Base-by-base conservation (phyloP, 2,888 invertebrate genomes). In the Ennomos quercinarius region DNA sequence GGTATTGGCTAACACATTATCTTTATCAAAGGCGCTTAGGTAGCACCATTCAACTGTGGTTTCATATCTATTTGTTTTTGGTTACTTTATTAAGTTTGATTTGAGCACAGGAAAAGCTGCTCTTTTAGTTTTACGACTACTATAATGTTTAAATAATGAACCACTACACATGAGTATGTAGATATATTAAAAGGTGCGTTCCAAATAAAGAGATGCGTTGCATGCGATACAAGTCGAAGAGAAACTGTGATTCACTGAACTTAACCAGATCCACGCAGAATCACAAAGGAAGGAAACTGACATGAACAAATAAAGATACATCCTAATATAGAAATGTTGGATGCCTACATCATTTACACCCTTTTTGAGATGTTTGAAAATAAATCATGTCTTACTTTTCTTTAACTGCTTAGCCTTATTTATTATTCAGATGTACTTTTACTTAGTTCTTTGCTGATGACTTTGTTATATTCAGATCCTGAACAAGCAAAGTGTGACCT, bases 401-500 rank as follows among this genome's bases (percentile, higher is more conserved):
- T 48, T 39, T 48, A 8, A 17, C 2, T 27, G 27, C 27, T 27
- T 27, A 27, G 3, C 27, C 6, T 27, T 6, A 27, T 27, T 27
- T 27, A 27, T 27, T 27, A 27, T 27, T 27, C 27, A 27, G 6
- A 27, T 27, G 27, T 17, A 17, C 17, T 17, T 17, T 17, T 17
- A 27, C 27, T 27, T 27, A 27, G n/a, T n/a, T n/a, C n/a, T n/a
- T n/a, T n/a, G n/a, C n/a, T n/a, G n/a, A n/a, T n/a, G 27, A 17
- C 6, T 27, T 6, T 27, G 27, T 27, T 27, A 27, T 27, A 27
- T 27, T 38, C 34, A 37, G 38, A 44, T 43, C 46, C 37, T 27
- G 39, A 12, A 49, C 43, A 48, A 40, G 55, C 63, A 54, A 64
- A 65, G 50, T 47, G 54, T 45, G 55, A n/a, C n/a, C n/a, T n/a